These are phyloP conservation scores for Garrulus glandarius DNA, from an alignment of 2,797 vertebrate species.

Conservation along the genomic window DNA sequence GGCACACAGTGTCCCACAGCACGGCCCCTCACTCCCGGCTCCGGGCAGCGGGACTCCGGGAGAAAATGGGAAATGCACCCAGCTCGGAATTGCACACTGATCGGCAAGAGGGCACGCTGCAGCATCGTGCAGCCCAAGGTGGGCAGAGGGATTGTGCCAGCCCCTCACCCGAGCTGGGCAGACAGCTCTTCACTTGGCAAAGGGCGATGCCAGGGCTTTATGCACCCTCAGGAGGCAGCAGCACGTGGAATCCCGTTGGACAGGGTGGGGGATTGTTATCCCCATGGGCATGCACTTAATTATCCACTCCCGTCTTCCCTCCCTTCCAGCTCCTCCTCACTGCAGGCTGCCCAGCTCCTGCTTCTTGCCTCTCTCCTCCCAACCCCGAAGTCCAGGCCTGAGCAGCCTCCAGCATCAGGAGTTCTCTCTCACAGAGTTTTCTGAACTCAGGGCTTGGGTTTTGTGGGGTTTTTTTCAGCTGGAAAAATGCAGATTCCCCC, in stretches of 20 bases:
- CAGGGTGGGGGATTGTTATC: background rate
- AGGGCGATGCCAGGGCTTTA: accelerated
- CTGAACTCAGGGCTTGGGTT: background rate
- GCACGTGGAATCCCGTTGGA: accelerated
- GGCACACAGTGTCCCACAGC: background rate
- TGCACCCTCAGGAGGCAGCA: background rate
- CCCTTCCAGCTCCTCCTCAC: background rate
- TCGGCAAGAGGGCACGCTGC: accelerated
- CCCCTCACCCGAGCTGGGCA: background rate
- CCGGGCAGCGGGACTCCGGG: accelerated
- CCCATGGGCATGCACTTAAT: background rate
- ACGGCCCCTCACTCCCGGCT: background rate
- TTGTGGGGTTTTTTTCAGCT: background rate
- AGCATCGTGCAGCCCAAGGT: accelerated
- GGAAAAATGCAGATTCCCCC: background rate
- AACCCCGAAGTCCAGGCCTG: accelerated
- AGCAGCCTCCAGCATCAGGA: background rate
- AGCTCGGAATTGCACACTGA: accelerated
- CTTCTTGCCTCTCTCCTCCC: background rate
- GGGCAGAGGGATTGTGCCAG: accelerated
- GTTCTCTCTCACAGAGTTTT: background rate
- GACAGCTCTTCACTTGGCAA: accelerated
- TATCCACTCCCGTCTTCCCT: background rate
- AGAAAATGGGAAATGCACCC: accelerated
- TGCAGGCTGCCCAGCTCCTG: background rate